These are phyloP conservation scores for Drosophila auraria DNA, from an alignment of 1,140 invertebrate species.

Conservation along the genomic window DNA sequence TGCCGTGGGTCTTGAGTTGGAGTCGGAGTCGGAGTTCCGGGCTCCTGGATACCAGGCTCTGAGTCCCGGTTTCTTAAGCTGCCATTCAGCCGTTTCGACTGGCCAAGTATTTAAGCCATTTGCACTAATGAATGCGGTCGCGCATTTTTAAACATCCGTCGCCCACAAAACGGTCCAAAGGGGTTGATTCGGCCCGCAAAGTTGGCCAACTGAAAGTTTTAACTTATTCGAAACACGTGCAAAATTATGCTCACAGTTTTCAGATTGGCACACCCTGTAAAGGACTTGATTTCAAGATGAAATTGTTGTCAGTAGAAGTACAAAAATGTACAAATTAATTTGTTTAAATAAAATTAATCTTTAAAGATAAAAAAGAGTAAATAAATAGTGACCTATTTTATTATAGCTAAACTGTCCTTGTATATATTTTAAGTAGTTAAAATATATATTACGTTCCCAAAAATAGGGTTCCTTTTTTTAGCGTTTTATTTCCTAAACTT, in stretches of 20 bases:
- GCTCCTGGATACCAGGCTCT: background rate
- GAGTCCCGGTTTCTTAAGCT: slow-evolving; percentile 54
- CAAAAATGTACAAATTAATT: no score
- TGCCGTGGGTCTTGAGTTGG: slow-evolving; percentile 21
- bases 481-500: no score
- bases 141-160: slow-evolving; percentile 72
- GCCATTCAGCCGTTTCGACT: slow-evolving; percentile 66
- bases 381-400: no score
- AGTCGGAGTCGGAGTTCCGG: slow-evolving; percentile 2
- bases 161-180: slow-evolving; percentile 4
- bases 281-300: background rate
- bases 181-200: slow-evolving; percentile 22
- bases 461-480: no score
- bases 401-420: no score
- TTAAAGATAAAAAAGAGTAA: no score
- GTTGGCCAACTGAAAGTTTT: slow-evolving; percentile 56
- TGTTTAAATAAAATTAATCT: no score
- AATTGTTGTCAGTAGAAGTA: background rate
- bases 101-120: slow-evolving; percentile 82
- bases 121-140: slow-evolving; percentile 83
- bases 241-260: slow-evolving; percentile 74
- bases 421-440: no score
- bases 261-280: slow-evolving; percentile 28
- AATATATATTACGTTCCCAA: no score
- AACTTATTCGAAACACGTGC: slow-evolving; percentile 82